Evolutionary conservation across 2,113 vertebrate genomes (phyloP), one percentile per base, ranked within the genome.

Genomic region (Rhea pennata): DNA sequence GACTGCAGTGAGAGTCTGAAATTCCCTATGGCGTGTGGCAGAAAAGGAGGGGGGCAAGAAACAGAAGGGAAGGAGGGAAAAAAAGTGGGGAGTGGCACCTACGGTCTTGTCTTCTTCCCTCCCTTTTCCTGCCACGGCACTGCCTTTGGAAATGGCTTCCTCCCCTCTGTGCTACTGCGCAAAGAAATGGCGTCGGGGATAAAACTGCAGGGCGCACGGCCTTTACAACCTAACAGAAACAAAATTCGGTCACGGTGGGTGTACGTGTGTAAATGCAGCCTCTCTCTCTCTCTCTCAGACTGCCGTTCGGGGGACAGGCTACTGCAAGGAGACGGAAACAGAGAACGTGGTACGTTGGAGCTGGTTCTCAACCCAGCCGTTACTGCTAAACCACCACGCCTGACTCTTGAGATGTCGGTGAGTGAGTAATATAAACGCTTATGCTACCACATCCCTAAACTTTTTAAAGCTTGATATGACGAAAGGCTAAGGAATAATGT

Each of bases 361-460:
- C 76, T 12, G 5, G 83, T 82, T 90, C 94, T 59, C 92, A 97
- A 89, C 85, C 91, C 92, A 36, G 87, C 6, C 16, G 82, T 92
- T 92, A 96, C 96, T 97, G 97, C 97, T 93, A 91, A 97, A 95
- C 91, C 90, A 95, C 94, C 93, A 15, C 13, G 73, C 92, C 93
- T 39, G 93, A 42, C 6, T 36, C 88, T 78, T 19, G 87, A 67
- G 81, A 82, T 93, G 92, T 70, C 93, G 69, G 46, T 31, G 58
- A 66, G 93, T 78, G 91, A 97, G 93, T 66, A 92, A 93, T 53
- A 31, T 8, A 74, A 95, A 95, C 24, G 19, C 94, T 87, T 90
- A 36, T 62, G 93, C 96, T 72, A 56, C 65, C 85, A 4, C 54
- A 73, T 50, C 96, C 88, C 92, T 87, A 65, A 88, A 92, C 81